phyloP scores from a whole-genome alignment of 2,113 vertebrate genomes.

The Sylvia atricapilla region DNA sequence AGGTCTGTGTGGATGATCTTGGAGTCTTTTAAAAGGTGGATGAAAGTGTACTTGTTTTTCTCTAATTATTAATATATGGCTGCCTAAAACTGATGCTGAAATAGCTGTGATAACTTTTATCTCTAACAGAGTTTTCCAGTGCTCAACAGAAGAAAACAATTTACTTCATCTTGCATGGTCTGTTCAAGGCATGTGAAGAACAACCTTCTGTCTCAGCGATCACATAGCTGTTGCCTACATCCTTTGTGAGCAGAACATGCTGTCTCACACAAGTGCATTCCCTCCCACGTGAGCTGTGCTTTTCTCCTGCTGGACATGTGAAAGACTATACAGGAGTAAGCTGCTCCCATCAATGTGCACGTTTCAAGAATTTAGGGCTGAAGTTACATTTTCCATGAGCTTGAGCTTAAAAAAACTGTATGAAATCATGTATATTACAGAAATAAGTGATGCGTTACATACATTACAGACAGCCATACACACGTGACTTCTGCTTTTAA shows the following conservation, averaged over 20 bases:
- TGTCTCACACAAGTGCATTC: not conserved
- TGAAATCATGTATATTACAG: rapidly evolving
- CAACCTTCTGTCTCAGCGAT: not conserved
- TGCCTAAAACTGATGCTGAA: not conserved
- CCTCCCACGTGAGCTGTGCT: not conserved
- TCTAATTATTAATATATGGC: not conserved
- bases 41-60: not conserved
- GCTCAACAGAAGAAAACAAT: not conserved
- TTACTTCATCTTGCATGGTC: not conserved
- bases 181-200: not conserved
- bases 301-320: not conserved
- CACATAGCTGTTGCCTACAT: not conserved
- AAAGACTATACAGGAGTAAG: not conserved
- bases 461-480: not conserved
- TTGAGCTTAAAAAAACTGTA: not conserved
- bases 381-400: not conserved
- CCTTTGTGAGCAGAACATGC: not conserved
- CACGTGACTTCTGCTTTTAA: not conserved
- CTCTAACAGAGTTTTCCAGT: not conserved
- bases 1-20: not conserved
- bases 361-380: not conserved
- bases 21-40: not conserved
- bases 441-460: not conserved
- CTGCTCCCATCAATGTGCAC: rapidly evolving
- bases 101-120: not conserved